Evolutionary conservation across 2,888 invertebrate species (phyloP).

Genomic region (Erynnis tages): DNA sequence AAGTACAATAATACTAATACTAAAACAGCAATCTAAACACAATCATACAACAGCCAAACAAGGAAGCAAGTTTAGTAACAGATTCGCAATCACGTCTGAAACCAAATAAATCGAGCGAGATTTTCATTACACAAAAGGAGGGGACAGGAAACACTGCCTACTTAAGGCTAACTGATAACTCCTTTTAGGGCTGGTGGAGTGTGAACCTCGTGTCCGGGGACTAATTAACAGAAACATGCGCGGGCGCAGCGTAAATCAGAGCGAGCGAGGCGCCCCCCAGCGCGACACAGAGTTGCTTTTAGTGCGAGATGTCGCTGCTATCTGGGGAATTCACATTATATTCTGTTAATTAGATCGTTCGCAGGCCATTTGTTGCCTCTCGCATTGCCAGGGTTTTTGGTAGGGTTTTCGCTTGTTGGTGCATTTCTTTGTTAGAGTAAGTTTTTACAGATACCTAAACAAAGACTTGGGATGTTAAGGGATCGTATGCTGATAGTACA

Average conservation of each 20-base stretch:
- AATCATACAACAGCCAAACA: too few species aligned
- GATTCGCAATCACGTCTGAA: too few species aligned
- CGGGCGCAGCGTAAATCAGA: conserved; percentile 68
- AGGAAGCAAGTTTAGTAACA: too few species aligned
- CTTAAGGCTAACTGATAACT: conserved; percentile 67
- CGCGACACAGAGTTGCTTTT: conserved; percentile 73
- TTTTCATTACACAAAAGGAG: conserved; percentile 46
- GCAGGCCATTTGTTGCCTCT: conserved; percentile 30
- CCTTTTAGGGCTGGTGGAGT: conserved; percentile 69
- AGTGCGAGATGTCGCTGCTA: conserved; percentile 67
- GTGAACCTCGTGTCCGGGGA: conserved; percentile 65
- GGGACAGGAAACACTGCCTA: conserved; percentile 48
- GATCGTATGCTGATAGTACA: too few species aligned
- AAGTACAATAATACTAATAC: too few species aligned
- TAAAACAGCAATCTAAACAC: too few species aligned
- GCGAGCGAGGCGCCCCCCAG: conserved; percentile 47
- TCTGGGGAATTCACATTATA: conserved; percentile 73
- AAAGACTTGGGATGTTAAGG: too few species aligned
- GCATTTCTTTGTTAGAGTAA: too few species aligned
- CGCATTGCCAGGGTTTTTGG: too few species aligned
- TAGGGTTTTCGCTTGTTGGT: too few species aligned
- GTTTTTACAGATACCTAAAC: too few species aligned
- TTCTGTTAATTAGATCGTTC: conserved; percentile 47
- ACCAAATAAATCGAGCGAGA: conserved; percentile 23
- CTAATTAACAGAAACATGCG: conserved; percentile 78